Conservation (phyloP, 2,113 vertebrate species). For the Triplophysa dalaica region DNA sequence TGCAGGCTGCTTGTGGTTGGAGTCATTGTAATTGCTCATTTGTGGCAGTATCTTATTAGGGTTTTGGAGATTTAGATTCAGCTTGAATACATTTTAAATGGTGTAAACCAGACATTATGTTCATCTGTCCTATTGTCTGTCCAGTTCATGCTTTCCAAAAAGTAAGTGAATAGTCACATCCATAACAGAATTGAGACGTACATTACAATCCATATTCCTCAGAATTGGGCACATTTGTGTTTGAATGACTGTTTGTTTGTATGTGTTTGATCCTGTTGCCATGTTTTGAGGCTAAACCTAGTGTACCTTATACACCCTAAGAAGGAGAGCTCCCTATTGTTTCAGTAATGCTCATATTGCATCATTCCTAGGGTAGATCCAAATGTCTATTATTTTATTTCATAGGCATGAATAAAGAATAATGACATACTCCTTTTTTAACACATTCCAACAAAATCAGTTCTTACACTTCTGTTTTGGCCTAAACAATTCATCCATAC, state of each 20-base stretch:
- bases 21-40: neutral
- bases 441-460: constrained; percentile 13
- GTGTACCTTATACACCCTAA: constrained; percentile 59
- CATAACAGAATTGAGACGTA: too few relatives aligned
- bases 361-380: constrained; percentile 50
- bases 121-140: neutral
- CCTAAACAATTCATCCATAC: neutral
- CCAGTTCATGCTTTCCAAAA: too few relatives aligned
- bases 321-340: constrained; percentile 35
- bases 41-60: neutral
- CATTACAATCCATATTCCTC: too few relatives aligned
- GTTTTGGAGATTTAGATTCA: neutral
- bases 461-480: neutral
- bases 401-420: constrained; percentile 50
- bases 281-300: constrained; percentile 26
- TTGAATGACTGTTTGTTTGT: constrained; percentile 10
- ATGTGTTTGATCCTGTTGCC: constrained; percentile 16
- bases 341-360: constrained; percentile 4
- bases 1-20: constrained; percentile 17
- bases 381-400: constrained; percentile 61
- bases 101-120: neutral
- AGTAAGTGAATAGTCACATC: too few relatives aligned
- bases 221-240: neutral
- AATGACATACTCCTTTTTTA: constrained; percentile 28
- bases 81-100: neutral